These are phyloP conservation scores for roundworm (Caenorhabditis elegans) DNA, from an alignment of 1,140 invertebrate genomes.

Conservation along the genomic window WBcel235 BX284606.5:14951001-14951500, in stretches of 20 bases:
- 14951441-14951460: constrained; percentile 27
- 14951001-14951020: not conserved
- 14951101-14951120: not conserved
- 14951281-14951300: constrained; percentile 10
- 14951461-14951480: constrained; percentile 7
- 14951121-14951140: too few species aligned
- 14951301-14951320: constrained; percentile 16
- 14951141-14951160: too few species aligned
- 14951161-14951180: too few species aligned
- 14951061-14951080: not conserved
- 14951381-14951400: constrained; percentile 25
- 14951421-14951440: constrained; percentile 24
- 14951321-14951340: constrained; percentile 30
- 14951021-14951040: not conserved
- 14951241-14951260: not conserved
- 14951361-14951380: constrained; percentile 21
- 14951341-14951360: constrained; percentile 30
- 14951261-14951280: not conserved
- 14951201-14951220: not conserved
- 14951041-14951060: not conserved
- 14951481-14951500: not conserved
- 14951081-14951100: not conserved
- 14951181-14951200: too few species aligned
- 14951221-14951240: not conserved
- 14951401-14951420: constrained; percentile 32